phyloP scores from a whole-genome alignment of 2,113 vertebrate species.

The Platysternon megacephalum region DNA sequence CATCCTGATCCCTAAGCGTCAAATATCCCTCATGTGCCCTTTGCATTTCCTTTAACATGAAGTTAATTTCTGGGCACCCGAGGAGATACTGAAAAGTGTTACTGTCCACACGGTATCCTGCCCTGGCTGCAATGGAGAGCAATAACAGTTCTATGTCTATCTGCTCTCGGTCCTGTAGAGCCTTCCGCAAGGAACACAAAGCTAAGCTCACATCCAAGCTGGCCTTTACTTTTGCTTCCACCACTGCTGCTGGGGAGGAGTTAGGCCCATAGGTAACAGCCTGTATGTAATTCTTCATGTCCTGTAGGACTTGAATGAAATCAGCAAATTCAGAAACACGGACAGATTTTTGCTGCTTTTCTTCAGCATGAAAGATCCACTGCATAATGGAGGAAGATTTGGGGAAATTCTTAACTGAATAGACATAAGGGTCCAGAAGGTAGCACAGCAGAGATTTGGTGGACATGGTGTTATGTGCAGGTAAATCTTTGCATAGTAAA shows the following conservation, averaged over 20 bases:
- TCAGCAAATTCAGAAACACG: conserved; percentile 32
- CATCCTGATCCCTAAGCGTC: conserved; percentile 52
- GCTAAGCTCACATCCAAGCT: conserved; percentile 1
- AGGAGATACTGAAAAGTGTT: conserved; percentile 63
- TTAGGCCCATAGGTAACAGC: neutral
- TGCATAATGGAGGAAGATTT: conserved; percentile 39
- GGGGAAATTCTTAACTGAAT: conserved; percentile 66
- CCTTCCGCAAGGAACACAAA: conserved; percentile 53
- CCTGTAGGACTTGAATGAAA: conserved; percentile 40
- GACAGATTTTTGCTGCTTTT: rapidly evolving
- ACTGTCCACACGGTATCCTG: conserved; percentile 49
- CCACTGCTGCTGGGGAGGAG: neutral
- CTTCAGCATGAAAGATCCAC: conserved; percentile 52
- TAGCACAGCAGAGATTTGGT: conserved; percentile 49
- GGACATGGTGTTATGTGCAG: neutral
- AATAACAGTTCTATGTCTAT: conserved; percentile 64
- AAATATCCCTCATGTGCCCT: conserved; percentile 20
- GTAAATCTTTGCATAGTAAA: neutral
- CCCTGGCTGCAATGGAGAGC: conserved; percentile 43
- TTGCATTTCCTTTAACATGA: conserved; percentile 52
- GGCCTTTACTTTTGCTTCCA: conserved; percentile 38
- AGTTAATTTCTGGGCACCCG: conserved; percentile 55
- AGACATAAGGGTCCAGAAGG: conserved; percentile 66
- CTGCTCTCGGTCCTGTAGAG: conserved; percentile 33
- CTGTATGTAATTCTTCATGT: conserved; percentile 17